These are phyloP conservation scores for Cromileptes altivelis DNA, from an alignment of 2,113 vertebrate genomes.

Conservation along the genomic window DNA sequence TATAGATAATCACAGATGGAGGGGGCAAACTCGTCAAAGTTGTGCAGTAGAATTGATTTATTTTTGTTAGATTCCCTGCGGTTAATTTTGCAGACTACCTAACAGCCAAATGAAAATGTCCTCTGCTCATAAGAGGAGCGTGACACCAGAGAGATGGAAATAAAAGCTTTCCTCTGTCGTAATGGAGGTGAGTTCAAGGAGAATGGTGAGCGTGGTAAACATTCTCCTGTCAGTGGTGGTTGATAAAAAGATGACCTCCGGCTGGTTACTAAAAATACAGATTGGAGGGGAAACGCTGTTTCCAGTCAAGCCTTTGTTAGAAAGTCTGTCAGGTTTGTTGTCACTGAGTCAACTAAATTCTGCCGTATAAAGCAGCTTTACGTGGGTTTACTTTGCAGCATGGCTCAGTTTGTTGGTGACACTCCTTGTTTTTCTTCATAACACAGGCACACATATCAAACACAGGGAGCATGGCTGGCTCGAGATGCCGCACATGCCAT, in stretches of 20 bases:
- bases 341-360: not conserved
- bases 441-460: not conserved
- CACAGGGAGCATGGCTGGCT: not conserved
- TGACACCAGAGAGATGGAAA: conserved; percentile 12
- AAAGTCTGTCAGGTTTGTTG: not conserved
- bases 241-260: not conserved
- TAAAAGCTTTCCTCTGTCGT: not conserved
- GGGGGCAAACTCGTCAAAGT: conserved; percentile 3
- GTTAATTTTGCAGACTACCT: too few species aligned
- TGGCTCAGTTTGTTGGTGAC: not conserved
- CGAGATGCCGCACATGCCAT: not conserved
- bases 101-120: conserved; percentile 30
- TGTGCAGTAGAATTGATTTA: conserved; percentile 14
- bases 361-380: not conserved
- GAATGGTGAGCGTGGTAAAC: not conserved
- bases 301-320: not conserved
- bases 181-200: conserved; percentile 13
- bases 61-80: conserved; percentile 14
- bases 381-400: not conserved
- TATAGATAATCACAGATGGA: conserved; percentile 37
- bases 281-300: not conserved
- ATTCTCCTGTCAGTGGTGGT: not conserved
- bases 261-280: conserved; percentile 10
- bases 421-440: too few species aligned
- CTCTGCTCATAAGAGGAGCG: not conserved